These are phyloP conservation scores for Cettia cetti DNA, from an alignment of 2,113 vertebrate genomes.

Conservation along the genomic window DNA sequence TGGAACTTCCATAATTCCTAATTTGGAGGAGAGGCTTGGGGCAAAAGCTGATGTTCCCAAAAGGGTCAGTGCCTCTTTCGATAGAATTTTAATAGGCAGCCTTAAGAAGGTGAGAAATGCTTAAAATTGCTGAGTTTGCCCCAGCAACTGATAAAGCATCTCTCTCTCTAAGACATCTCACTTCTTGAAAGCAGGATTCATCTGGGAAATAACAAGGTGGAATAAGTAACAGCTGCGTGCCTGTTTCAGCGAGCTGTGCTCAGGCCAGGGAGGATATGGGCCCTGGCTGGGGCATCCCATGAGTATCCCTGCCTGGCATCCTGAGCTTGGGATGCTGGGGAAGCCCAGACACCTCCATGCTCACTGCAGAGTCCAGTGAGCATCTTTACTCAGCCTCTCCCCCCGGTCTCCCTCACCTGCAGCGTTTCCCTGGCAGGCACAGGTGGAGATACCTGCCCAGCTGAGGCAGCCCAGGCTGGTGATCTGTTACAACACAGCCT, in stretches of 20 bases:
- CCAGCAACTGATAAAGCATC: background rate
- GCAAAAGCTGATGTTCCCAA: background rate
- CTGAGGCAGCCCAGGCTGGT: background rate
- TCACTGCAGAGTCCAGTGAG: background rate
- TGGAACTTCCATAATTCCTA: background rate
- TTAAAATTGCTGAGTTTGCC: background rate
- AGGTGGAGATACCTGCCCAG: background rate
- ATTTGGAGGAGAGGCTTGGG: background rate
- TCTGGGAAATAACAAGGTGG: background rate
- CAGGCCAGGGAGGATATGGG: background rate
- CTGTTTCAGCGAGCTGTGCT: background rate
- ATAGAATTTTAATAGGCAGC: background rate
- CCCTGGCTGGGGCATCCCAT: fast-evolving
- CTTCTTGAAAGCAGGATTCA: background rate
- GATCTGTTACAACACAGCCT: background rate
- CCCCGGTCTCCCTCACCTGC: fast-evolving
- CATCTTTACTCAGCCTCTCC: background rate
- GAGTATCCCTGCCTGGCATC: background rate
- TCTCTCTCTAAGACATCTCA: background rate
- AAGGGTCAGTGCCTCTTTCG: background rate
- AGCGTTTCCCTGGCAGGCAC: background rate
- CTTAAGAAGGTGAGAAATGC: background rate
- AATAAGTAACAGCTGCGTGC: background rate
- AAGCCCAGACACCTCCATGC: background rate
- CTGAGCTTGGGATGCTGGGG: background rate